Percentiles rank a stretch among this genome's conserved stretches.
phyloP scores from a whole-genome alignment of 1,140 invertebrate genomes.

The Chlorops oryzae region DNA sequence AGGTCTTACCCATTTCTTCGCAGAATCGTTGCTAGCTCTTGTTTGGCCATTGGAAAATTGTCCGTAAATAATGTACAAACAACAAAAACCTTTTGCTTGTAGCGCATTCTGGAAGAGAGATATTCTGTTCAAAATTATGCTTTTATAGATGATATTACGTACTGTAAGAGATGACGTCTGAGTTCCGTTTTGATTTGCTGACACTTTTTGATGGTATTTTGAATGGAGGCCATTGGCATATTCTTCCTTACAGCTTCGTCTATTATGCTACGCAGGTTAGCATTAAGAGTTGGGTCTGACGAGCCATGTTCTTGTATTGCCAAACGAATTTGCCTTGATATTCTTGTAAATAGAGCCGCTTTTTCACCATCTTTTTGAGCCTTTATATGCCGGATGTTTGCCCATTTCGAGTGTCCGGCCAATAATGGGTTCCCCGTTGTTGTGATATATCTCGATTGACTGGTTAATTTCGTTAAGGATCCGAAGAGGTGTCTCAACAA shows the following conservation, averaged over 20 bases:
- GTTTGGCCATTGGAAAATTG: conserved; percentile 35
- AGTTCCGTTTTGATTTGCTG: conserved; percentile 34
- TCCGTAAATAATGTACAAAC: conserved; percentile 37
- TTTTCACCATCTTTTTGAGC: conserved; percentile 56
- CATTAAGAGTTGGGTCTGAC: conserved; percentile 54
- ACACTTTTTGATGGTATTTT: conserved; percentile 52
- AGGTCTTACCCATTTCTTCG: conserved; percentile 50
- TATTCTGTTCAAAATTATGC: too few species aligned
- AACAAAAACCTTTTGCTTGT: conserved; percentile 31
- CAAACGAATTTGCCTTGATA: conserved; percentile 52
- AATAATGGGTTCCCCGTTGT: too few species aligned
- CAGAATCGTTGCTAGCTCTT: conserved; percentile 44
- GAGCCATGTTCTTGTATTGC: conserved; percentile 54
- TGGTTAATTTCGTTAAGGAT: conserved; percentile 38
- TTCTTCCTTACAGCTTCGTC: conserved; percentile 55
- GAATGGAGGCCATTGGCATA: conserved; percentile 56
- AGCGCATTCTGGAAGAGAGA: too few species aligned
- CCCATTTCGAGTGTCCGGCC: conserved; percentile 70
- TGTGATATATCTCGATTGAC: conserved; percentile 20
- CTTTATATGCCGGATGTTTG: conserved; percentile 65
- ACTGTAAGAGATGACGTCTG: conserved; percentile 41
- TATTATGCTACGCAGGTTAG: conserved; percentile 52
- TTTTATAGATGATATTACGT: too few species aligned
- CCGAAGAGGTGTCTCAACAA: too few species aligned
- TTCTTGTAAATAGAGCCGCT: conserved; percentile 45